These are phyloP conservation scores for Spea bombifrons DNA, from an alignment of 2,113 vertebrate species.

Conservation along the genomic window DNA sequence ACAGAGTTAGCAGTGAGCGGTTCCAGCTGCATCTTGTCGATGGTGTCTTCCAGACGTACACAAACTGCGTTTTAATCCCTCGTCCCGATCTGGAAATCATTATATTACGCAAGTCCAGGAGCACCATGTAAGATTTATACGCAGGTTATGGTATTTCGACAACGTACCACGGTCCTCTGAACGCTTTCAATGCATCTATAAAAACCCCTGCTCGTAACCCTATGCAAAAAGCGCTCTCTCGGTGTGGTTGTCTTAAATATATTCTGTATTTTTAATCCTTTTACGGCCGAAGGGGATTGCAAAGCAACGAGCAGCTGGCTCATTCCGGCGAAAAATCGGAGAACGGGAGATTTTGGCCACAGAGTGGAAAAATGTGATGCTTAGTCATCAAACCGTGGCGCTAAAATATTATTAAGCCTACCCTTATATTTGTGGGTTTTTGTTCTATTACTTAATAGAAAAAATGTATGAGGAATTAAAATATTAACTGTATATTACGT, in stretches of 20 bases:
- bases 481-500: too few relatives aligned
- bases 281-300: neutral
- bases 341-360: neutral
- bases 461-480: too few relatives aligned
- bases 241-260: neutral
- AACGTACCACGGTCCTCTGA: conserved; percentile 28
- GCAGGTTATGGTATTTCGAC: conserved; percentile 27
- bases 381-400: too few relatives aligned
- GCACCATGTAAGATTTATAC: conserved; percentile 27
- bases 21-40: conserved; percentile 26
- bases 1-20: conserved; percentile 5
- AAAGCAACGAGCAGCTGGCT: neutral
- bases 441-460: too few relatives aligned
- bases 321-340: neutral
- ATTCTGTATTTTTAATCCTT: neutral
- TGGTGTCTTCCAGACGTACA: conserved; percentile 36
- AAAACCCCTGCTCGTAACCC: neutral
- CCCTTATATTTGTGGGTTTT: too few relatives aligned
- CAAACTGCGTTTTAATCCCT: conserved; percentile 38
- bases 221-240: neutral
- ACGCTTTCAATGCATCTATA: neutral
- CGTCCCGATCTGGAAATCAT: conserved; percentile 37
- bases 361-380: too few relatives aligned
- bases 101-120: conserved; percentile 29
- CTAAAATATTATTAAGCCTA: too few relatives aligned